These are phyloP conservation scores for Eudyptes chrysolophus DNA, from an alignment of 2,113 vertebrate genomes.

Conservation along the genomic window DNA sequence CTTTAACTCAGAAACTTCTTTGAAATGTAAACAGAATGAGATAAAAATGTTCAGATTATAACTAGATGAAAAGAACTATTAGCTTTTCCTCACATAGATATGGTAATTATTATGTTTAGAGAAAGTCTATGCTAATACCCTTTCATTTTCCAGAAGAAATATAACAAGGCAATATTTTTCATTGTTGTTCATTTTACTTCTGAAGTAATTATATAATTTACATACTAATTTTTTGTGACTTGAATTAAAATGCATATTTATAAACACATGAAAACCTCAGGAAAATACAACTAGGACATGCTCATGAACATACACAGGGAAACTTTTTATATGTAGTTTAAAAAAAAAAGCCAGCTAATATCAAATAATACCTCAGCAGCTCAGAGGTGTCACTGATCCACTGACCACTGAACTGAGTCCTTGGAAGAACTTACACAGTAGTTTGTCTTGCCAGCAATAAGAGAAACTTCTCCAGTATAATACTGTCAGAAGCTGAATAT, in stretches of 20 bases:
- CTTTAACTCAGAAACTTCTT: neutral
- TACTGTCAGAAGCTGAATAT: neutral
- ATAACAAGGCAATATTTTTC: neutral
- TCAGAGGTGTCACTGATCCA: neutral
- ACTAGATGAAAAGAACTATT: neutral
- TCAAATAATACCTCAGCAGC: neutral
- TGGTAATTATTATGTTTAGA: slow-evolving; percentile 7
- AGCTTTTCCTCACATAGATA: slow-evolving; percentile 16
- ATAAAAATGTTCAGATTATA: neutral
- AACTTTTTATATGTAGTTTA: neutral
- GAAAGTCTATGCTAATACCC: neutral
- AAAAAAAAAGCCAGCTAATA: neutral
- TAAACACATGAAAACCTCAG: neutral
- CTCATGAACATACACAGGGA: neutral
- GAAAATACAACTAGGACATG: neutral
- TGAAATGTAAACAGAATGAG: neutral
- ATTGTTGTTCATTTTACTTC: slow-evolving; percentile 14
- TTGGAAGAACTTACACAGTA: neutral
- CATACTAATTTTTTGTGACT: slow-evolving; percentile 37
- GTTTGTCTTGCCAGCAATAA: neutral
- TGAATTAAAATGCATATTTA: slow-evolving; percentile 1
- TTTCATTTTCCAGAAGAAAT: slow-evolving; percentile 8
- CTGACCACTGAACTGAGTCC: neutral
- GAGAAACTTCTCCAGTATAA: neutral
- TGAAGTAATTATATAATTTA: slow-evolving; percentile 10